A percentile compares a stretch with the other conserved stretches of the same genome.
phyloP scores from a whole-genome alignment of 1,140 invertebrate genomes.

The Marisa cornuarietis region DNA sequence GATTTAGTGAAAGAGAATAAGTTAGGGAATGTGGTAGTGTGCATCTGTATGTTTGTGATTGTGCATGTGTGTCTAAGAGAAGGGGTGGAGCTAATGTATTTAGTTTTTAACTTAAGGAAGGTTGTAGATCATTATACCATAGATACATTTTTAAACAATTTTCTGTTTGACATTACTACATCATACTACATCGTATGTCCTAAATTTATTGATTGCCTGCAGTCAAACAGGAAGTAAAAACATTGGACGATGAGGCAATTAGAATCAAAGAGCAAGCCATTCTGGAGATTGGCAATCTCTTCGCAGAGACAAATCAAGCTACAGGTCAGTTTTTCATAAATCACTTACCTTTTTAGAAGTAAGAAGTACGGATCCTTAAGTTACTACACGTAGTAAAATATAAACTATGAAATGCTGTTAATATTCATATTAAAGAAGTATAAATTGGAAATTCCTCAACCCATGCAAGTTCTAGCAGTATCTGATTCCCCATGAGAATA shows the following conservation, averaged over 20 bases:
- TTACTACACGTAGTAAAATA: background rate
- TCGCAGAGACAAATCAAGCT: slow-evolving; percentile 91
- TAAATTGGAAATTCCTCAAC: too few species aligned
- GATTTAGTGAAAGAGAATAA: too few species aligned
- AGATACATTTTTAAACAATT: background rate
- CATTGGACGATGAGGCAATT: slow-evolving; percentile 87
- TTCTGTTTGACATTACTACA: background rate
- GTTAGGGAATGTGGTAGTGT: background rate
- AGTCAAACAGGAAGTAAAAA: slow-evolving; percentile 66
- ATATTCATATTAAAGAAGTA: too few species aligned
- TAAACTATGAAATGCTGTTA: background rate
- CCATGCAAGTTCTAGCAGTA: too few species aligned
- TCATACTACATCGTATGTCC: background rate
- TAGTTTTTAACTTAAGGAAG: slow-evolving; percentile 6
- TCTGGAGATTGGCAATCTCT: slow-evolving; percentile 85
- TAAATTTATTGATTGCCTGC: slow-evolving; percentile 32
- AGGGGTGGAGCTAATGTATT: background rate
- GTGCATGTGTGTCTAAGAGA: background rate
- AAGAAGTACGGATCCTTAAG: background rate
- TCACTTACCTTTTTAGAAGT: background rate
- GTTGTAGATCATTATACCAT: background rate
- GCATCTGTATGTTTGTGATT: background rate
- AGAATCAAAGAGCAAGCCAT: slow-evolving; percentile 90
- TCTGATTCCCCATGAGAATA: too few species aligned
- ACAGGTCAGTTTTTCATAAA: slow-evolving; percentile 68